A percentile compares a stretch with the other conserved stretches of the same genome.
phyloP scores from a whole-genome alignment of 1,140 invertebrate genomes.

The Drosophila mojavensis region DNA sequence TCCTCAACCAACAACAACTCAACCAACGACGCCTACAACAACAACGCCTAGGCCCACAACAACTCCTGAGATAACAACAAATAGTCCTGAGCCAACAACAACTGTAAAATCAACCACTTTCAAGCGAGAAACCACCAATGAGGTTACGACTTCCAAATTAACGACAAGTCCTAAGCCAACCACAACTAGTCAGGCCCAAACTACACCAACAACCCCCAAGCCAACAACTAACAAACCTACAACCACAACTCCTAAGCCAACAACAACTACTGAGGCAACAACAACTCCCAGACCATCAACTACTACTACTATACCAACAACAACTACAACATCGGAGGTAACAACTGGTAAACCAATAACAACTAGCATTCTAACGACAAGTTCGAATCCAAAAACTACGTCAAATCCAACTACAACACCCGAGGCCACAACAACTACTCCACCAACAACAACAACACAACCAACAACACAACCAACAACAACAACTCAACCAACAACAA shows the following conservation, averaged over 20 bases:
- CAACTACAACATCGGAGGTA: neutral
- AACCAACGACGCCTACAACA: constrained; percentile 3
- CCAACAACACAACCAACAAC: neutral
- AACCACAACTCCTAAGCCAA: constrained; percentile 4
- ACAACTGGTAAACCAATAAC: neutral
- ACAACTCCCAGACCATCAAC: neutral
- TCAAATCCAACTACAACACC: neutral
- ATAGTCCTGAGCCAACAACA: constrained; percentile 85
- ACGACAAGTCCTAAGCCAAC: neutral
- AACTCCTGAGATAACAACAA: constrained; percentile 81
- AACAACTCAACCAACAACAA: constrained; percentile 10
- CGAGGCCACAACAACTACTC: neutral
- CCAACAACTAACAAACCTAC: constrained; percentile 4
- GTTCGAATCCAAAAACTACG: constrained; percentile 67
- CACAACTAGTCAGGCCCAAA: neutral
- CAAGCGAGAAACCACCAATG: constrained; percentile 82
- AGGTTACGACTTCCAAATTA: neutral
- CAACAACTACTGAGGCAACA: constrained; percentile 3
- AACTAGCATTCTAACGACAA: constrained; percentile 61
- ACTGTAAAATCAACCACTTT: constrained; percentile 76
- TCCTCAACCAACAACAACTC: neutral
- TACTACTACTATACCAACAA: constrained; percentile 83
- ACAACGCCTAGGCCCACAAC: neutral
- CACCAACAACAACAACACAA: neutral
- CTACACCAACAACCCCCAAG: neutral